Conservation (phyloP, 2,888 invertebrate species). For the Campoplex capitator region DNA sequence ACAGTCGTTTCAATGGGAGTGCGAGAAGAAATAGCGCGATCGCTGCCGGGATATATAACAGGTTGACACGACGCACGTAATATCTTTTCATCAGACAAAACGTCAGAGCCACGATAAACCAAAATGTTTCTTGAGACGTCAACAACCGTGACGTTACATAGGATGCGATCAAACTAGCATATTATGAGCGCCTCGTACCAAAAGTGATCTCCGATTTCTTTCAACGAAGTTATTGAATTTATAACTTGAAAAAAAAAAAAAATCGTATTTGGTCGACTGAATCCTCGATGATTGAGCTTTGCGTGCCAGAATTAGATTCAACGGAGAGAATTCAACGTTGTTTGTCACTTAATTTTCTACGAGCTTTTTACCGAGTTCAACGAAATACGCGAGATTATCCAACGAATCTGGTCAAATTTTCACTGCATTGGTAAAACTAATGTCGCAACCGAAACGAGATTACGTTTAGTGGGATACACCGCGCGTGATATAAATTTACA, state of each 20-base stretch:
- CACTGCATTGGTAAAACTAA: slow-evolving; percentile 32
- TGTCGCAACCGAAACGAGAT: slow-evolving; percentile 48
- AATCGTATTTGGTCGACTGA: background rate
- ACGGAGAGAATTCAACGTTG: background rate
- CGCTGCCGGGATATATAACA: too few relatives aligned
- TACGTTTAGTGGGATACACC: slow-evolving; percentile 9
- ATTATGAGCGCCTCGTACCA: background rate
- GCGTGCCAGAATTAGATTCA: too few relatives aligned
- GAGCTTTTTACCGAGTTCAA: background rate
- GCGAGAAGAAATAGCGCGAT: too few relatives aligned
- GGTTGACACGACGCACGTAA: too few relatives aligned
- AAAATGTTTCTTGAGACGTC: slow-evolving; percentile 45
- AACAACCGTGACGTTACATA: background rate
- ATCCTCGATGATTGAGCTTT: background rate
- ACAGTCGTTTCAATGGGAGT: too few relatives aligned
- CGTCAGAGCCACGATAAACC: slow-evolving; percentile 34
- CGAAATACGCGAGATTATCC: slow-evolving; percentile 21
- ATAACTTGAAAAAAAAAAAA: background rate
- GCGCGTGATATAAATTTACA: background rate
- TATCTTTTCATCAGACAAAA: too few relatives aligned
- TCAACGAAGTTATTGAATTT: background rate
- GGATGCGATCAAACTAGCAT: slow-evolving; percentile 4
- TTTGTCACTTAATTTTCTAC: background rate
- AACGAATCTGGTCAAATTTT: slow-evolving; percentile 11
- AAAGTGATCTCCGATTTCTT: background rate